These are phyloP conservation scores for Desoria tigrina DNA, from an alignment of 2,888 invertebrate genomes.

Conservation along the genomic window DNA sequence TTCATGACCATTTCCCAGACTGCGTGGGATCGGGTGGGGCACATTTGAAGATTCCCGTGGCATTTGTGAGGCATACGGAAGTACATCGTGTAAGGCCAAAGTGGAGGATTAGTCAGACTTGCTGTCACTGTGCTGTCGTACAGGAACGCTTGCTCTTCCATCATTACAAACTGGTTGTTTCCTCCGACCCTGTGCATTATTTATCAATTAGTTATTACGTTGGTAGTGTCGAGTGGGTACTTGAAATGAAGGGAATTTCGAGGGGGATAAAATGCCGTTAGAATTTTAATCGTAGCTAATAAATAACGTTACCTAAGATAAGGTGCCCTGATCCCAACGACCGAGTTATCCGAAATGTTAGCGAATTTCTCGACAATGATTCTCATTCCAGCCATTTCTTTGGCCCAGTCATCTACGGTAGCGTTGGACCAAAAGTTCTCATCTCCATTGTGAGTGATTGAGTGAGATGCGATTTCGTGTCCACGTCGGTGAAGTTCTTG, in stretches of 20 bases:
- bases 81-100: conserved; percentile 99
- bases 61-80: conserved; percentile 94
- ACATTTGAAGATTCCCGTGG: conserved; percentile 87
- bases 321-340: conserved; percentile 86
- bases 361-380: conserved; percentile 86
- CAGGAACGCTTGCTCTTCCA: conserved; percentile 91
- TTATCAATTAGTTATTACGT: neutral
- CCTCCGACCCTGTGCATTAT: conserved; percentile 72
- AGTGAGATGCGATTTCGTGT: conserved; percentile 90
- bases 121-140: conserved; percentile 95
- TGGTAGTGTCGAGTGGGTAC: neutral
- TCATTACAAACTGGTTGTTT: conserved; percentile 95
- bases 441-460: conserved; percentile 90
- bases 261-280: no score
- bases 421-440: conserved; percentile 92
- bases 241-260: no score
- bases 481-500: conserved; percentile 88
- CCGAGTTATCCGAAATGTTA: conserved; percentile 85
- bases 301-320: conserved; percentile 66
- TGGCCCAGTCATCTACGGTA: conserved; percentile 88
- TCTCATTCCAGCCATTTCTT: conserved; percentile 92
- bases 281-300: no score
- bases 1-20: conserved; percentile 97
- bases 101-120: conserved; percentile 83
- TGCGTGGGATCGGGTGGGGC: conserved; percentile 82